These are phyloP conservation scores for Huso huso DNA, from an alignment of 2,797 vertebrate genomes.

Conservation along the genomic window DNA sequence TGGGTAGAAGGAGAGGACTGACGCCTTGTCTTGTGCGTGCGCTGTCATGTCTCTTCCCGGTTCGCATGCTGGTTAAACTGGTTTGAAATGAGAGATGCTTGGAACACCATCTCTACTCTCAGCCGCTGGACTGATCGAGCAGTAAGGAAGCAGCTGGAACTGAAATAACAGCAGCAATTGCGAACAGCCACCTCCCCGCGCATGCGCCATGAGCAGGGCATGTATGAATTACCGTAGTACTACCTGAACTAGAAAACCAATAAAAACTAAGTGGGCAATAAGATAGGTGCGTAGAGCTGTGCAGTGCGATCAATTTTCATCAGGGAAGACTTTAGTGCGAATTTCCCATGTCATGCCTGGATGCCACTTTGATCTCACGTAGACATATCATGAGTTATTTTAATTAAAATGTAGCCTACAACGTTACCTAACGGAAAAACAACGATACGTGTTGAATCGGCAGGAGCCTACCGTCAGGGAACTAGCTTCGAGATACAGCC, in stretches of 20 bases:
- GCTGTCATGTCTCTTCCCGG: conserved; percentile 54
- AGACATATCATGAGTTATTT: too few species aligned
- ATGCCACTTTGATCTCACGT: too few species aligned
- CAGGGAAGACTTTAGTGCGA: too few species aligned
- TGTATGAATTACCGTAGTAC: not conserved
- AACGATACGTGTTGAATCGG: too few species aligned
- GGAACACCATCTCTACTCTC: conserved; percentile 26
- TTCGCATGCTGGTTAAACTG: conserved; percentile 31
- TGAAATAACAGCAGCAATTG: conserved; percentile 11
- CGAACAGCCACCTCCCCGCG: conserved; percentile 35
- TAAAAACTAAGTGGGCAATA: conserved; percentile 1
- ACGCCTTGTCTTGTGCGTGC: conserved; percentile 31
- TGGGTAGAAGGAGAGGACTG: conserved; percentile 23
- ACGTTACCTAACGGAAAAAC: too few species aligned
- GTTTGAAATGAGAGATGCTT: conserved; percentile 14
- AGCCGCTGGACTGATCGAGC: too few species aligned
- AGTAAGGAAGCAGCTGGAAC: conserved; percentile 17
- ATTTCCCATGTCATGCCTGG: too few species aligned
- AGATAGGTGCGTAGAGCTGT: not conserved
- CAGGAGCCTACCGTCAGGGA: too few species aligned
- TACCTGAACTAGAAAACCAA: conserved; percentile 8
- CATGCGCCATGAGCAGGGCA: conserved; percentile 42
- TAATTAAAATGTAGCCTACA: too few species aligned
- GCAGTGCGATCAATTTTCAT: too few species aligned
- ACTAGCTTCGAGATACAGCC: too few species aligned